Base-by-base conservation (phyloP, 2,888 invertebrate species). In the Malacosoma neustria region DNA sequence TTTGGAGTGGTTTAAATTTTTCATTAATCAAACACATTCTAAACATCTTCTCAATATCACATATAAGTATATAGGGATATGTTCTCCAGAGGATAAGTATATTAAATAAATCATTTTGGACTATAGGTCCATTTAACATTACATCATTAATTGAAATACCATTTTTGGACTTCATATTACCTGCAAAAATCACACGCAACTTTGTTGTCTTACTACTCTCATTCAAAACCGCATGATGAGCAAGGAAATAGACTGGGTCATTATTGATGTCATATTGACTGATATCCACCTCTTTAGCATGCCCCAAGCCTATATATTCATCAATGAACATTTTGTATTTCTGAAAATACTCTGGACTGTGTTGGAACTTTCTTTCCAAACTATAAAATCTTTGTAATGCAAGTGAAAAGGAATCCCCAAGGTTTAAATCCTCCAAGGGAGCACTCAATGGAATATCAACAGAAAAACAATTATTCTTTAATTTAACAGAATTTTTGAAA, bases 41-140 rank as follows among this genome's bases (percentile, higher is more conserved):
- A 13, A 42, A 39, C 39, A 37, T 37, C 22, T 29, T 35, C 37
- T 38, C 35, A 6, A 45, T 43, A 13, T 48, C 48, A 13, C 36
- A 33, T 11, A 34, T 29, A 15, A 45, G 36, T 2, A 37, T 15
- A 29, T 33, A 37, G 11, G 41, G 22, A 5, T 35, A 35, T 11
- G 39, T 4, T 37, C 45, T 36, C 29, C 34, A 41, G 12, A 40
- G 14, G 3, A 44, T 9, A 4, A 48, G 12, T 13, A 48, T 40
- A 37, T 43, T 40, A 36, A 48, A 42, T 3, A 48, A 32, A n/a
- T 45, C 45, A 1, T 30, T 40, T 30, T 48, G 43, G 2, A 48
- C 43, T 14, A 38, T 35, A 3, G 39, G 42, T 6, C 44, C 44
- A 41, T 47, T 47, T 29, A 47, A 13, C 11, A 41, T 30, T 11